Evolutionary conservation across 2,797 vertebrate genomes (phyloP), one percentile per base, ranked within the genome.

Genomic region (Sebastolobus altivelis): DNA sequence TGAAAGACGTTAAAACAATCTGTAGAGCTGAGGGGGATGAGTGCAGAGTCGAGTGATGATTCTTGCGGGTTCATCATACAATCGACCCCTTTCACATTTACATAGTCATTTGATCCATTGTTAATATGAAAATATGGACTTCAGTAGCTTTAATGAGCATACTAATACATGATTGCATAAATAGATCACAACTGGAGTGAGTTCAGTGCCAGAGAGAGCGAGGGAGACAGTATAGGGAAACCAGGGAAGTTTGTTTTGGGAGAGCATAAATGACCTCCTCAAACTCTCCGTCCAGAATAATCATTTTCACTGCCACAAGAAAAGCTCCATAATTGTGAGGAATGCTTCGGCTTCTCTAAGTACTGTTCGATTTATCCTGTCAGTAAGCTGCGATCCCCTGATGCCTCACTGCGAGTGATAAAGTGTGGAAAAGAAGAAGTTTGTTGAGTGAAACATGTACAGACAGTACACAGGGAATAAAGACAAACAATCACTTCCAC

Each of bases 311-410:
- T 86, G 89, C 88, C 75, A 83, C 71, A 80, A 83, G 85, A 92
- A 83, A 75, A 72, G 87, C 87, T 85, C 72, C 75, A 88, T 93
- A 92, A 92, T 92, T 90, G 80, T 74, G 63, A 73, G 91, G 88
- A 94, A 91, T 86, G 85, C 83, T 88, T 81, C 35, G 56, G 76
- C 79, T 89, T 90, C 80, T 89, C 63, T 61, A 83, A 83, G 85
- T 75, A 80, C 74, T 35, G 62, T 66, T 88, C 40, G 78, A 85
- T 90, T 87, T 78, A 75, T 81, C 70, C 83, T 84, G 83, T 94
- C 88, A 87, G 80, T 87, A 87, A 80, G 82, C 79, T 80, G 73
- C 6, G 63, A 79, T 91, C 85, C 86, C 84, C 58, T 29, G 35
- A 77, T 85, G 68, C 46, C 49, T 81, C 40, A 27, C 40, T 33